Percentiles rank a stretch among this genome's conserved stretches.
These are phyloP conservation scores for Xiphorhynchus elegans DNA, from an alignment of 2,113 vertebrate genomes.

Conservation along the genomic window DNA sequence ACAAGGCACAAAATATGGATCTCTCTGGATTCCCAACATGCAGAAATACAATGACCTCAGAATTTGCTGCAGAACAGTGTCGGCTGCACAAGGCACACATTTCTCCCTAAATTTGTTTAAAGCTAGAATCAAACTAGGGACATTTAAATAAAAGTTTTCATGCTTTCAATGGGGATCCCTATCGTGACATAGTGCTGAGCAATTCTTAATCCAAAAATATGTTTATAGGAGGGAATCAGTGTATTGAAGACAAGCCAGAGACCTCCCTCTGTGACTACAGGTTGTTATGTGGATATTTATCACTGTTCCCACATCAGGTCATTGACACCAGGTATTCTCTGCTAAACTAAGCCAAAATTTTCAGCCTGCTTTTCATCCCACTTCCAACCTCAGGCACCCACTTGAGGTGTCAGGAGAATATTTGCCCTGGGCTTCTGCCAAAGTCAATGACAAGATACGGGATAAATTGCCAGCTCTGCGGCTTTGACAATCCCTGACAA, in stretches of 20 bases:
- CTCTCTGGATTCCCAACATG: background rate
- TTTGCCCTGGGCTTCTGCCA: slow-evolving; percentile 18
- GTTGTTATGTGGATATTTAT: background rate
- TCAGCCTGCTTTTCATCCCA: slow-evolving; percentile 31
- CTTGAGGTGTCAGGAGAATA: slow-evolving; percentile 3
- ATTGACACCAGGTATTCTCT: background rate
- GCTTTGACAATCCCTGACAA: slow-evolving; percentile 30
- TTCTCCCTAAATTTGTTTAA: background rate
- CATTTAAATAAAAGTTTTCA: background rate
- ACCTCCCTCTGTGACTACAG: background rate
- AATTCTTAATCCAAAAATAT: background rate
- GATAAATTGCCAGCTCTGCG: slow-evolving; percentile 12
- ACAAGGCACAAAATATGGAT: background rate
- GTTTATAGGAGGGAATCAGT: background rate
- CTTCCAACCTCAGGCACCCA: slow-evolving; percentile 22
- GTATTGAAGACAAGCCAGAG: background rate
- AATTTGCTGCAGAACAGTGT: background rate
- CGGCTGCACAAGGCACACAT: background rate
- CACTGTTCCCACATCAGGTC: background rate
- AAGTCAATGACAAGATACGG: background rate
- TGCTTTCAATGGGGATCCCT: background rate
- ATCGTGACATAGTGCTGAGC: background rate
- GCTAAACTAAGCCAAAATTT: slow-evolving; percentile 5
- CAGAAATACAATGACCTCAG: background rate
- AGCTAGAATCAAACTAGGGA: background rate